These are phyloP conservation scores for Pachyuromys duprasi DNA, from an alignment of 2,797 vertebrate species.

Conservation along the genomic window DNA sequence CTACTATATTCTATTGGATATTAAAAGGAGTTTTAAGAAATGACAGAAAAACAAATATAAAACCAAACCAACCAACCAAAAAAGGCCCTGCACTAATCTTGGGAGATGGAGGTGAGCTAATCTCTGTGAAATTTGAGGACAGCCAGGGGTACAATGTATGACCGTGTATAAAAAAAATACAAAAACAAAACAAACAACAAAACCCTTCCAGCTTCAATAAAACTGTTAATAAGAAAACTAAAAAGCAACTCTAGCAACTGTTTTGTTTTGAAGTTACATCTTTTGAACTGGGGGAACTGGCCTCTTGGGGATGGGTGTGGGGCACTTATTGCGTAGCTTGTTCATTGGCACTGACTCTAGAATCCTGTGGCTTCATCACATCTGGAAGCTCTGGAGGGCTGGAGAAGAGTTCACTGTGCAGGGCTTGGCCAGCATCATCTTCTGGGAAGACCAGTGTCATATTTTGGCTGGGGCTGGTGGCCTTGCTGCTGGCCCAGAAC, in stretches of 20 bases:
- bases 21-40: background rate
- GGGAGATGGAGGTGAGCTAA: background rate
- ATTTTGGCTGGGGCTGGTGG: background rate
- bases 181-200: background rate
- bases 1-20: background rate
- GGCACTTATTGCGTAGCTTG: constrained; percentile 92
- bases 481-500: background rate
- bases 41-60: background rate
- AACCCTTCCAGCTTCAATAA: no score
- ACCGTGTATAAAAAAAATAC: background rate
- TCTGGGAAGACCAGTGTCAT: background rate
- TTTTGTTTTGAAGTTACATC: constrained; percentile 47
- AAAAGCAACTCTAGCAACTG: background rate
- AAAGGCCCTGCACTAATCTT: background rate
- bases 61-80: background rate
- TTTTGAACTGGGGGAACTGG: constrained; percentile 59
- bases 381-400: constrained; percentile 94
- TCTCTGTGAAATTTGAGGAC: background rate
- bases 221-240: background rate
- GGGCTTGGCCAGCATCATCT: constrained; percentile 93
- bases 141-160: background rate
- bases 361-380: constrained; percentile 95
- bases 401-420: constrained; percentile 93
- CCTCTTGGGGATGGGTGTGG: background rate
- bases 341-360: constrained; percentile 92